Evolutionary conservation across 2,888 invertebrate genomes (phyloP).

Genomic region (Euplexia lucipara): DNA sequence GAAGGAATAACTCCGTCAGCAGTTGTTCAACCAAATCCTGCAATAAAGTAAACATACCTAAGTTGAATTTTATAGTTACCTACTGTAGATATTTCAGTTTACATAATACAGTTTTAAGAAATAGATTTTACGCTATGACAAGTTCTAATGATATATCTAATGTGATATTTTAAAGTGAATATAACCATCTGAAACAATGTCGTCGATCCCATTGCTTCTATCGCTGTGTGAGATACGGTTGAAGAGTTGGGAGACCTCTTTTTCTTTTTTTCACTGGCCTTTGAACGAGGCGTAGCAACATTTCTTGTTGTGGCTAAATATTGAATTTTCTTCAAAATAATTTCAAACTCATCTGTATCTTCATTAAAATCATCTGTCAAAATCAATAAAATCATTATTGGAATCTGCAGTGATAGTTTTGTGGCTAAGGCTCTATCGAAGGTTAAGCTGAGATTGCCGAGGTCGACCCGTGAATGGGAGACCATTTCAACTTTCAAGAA

Average conservation of each 20-base stretch:
- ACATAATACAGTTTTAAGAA: neutral
- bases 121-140: neutral
- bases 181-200: slow-evolving; percentile 83
- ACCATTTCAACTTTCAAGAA: too few species aligned
- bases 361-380: slow-evolving; percentile 71
- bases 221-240: slow-evolving; percentile 71
- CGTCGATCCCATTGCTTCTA: slow-evolving; percentile 78
- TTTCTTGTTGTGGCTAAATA: slow-evolving; percentile 76
- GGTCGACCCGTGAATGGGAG: too few species aligned
- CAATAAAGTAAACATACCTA: slow-evolving; percentile 29
- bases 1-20: slow-evolving; percentile 77
- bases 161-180: neutral
- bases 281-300: slow-evolving; percentile 80
- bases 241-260: slow-evolving; percentile 77
- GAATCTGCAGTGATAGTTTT: too few species aligned
- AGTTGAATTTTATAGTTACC: neutral
- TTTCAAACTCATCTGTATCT: slow-evolving; percentile 78
- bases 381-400: neutral
- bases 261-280: slow-evolving; percentile 81
- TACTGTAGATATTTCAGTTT: neutral
- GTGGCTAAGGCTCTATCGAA: too few species aligned
- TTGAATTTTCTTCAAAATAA: slow-evolving; percentile 78
- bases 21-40: slow-evolving; percentile 84
- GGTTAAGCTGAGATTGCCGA: too few species aligned
- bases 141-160: neutral